Evolutionary conservation across 2,113 vertebrate genomes (phyloP).

Genomic region (Lampris incognitus): DNA sequence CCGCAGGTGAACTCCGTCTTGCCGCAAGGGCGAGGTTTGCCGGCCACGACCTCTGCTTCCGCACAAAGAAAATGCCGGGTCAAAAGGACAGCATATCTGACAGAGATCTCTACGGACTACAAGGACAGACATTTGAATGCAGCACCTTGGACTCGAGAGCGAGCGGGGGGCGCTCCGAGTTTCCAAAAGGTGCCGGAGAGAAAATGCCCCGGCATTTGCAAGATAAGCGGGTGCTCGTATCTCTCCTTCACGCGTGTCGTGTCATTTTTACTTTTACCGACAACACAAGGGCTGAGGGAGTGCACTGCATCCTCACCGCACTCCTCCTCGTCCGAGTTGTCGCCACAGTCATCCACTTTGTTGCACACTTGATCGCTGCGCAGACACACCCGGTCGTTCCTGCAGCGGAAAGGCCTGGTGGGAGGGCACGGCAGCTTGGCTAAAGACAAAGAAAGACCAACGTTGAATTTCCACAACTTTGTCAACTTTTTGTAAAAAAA

Average conservation of each 20-base stretch:
- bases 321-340: conserved; percentile 94
- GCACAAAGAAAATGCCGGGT: neutral
- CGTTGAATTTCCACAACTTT: neutral
- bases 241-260: too few relatives aligned
- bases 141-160: too few relatives aligned
- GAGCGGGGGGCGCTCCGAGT: too few relatives aligned
- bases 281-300: neutral
- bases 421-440: conserved; percentile 92
- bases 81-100: neutral
- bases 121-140: too few relatives aligned
- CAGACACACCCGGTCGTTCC: conserved; percentile 92
- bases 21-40: conserved; percentile 89
- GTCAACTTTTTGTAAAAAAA: neutral
- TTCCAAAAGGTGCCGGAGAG: too few relatives aligned
- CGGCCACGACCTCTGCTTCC: conserved; percentile 83
- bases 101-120: too few relatives aligned
- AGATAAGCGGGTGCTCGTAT: too few relatives aligned
- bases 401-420: conserved; percentile 89
- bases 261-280: neutral
- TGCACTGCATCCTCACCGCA: conserved; percentile 83
- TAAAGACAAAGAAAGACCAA: conserved; percentile 68
- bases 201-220: too few relatives aligned
- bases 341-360: conserved; percentile 94
- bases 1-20: conserved; percentile 94
- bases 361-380: conserved; percentile 91